Conservation (phyloP, 1,140 invertebrate genomes). For the Lasioglossum albipes region DNA sequence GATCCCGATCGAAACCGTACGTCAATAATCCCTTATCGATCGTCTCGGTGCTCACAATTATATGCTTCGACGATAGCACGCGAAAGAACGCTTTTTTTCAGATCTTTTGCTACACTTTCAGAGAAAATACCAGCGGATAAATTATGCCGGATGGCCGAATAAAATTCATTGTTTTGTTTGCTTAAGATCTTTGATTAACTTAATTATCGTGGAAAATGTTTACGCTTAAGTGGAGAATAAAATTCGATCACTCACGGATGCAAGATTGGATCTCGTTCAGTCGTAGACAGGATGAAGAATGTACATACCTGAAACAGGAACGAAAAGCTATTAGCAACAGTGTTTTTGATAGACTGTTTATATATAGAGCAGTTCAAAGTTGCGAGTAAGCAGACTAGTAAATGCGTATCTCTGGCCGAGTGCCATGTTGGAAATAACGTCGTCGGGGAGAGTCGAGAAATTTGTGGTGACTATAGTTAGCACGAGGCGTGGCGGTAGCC, state of each 20-base stretch:
- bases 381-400: slow-evolving; percentile 59
- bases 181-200: too few species aligned
- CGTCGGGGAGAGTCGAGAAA: slow-evolving; percentile 64
- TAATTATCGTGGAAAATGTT: too few species aligned
- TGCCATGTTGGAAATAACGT: slow-evolving; percentile 67
- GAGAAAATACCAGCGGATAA: too few species aligned
- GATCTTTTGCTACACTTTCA: too few species aligned
- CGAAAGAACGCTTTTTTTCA: not conserved
- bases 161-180: too few species aligned
- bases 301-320: slow-evolving; percentile 68
- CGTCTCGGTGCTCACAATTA: not conserved
- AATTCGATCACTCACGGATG: slow-evolving; percentile 3
- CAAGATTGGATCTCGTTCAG: not conserved
- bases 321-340: slow-evolving; percentile 29
- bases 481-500: slow-evolving; percentile 55
- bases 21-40: not conserved
- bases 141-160: too few species aligned
- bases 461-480: slow-evolving; percentile 72
- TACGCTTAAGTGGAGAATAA: not conserved
- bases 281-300: not conserved
- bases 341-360: slow-evolving; percentile 4
- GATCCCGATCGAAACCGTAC: not conserved
- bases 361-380: slow-evolving; percentile 57
- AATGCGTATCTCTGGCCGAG: slow-evolving; percentile 63
- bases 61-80: not conserved